Evolutionary conservation across 2,113 vertebrate genomes (phyloP), one percentile per base, ranked within the genome.

Genomic region (Elaphurus davidianus): DNA sequence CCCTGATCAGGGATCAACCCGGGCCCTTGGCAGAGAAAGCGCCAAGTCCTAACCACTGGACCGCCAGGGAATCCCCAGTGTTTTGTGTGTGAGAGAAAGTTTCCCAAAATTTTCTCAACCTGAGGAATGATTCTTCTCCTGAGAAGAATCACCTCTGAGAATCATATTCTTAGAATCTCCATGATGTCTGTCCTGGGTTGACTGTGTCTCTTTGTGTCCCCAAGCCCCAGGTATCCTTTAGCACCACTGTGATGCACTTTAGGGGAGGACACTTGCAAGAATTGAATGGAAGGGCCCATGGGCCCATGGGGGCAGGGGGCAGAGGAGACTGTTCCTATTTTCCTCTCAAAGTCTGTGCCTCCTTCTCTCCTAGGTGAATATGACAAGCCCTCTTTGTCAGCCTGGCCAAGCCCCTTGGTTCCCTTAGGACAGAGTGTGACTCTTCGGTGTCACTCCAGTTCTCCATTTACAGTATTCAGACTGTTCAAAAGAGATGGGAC

Each of bases 361-460:
- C 60, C 60, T 33, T 64, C 60, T 33, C 6, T 17, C 15, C 62
- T 64, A 64, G 62, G 62, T 64, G 0, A 64, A 33, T 33, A 33
- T 17, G 62, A 64, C 30, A 64, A 64, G 62, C 62, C 0, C 0
- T 33, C 7, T 64, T 17, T 64, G 60, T 33, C 30, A 0, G 62
- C 62, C 62, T 64, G 62, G 62, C 30, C 62, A 33, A 64, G 62
- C 62, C 15, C 62, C 15, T 0, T 64, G 30, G 30, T 64, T 64
- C 15, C 30, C 62, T n/a, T 4, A 17, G 30, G 3, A 30, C 15
- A 64, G 30, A n/a, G 1, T 64, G 62, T 64, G 30, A 64, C 15
- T 17, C 30, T 64, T 9, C 15, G 0, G 7, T 64, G 30, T 64
- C 62, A n/a, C 62, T n/a, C 30, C 1, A 1, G 0, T 4, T 64